Conservation (phyloP, 92 coral and sea anemone species). For the Heteractis magnifica region DNA sequence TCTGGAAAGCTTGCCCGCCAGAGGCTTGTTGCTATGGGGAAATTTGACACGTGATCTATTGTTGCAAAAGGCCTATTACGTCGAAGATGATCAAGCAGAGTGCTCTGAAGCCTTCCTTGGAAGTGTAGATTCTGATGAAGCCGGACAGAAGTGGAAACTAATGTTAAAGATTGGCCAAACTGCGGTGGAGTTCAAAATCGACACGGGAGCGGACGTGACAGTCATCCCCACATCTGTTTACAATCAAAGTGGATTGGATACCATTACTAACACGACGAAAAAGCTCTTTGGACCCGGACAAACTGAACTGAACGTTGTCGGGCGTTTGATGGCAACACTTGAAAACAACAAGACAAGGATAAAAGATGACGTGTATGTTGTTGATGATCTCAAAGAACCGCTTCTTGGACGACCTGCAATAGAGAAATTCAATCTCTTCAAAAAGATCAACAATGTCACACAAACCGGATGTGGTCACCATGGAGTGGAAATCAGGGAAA, state of each 20-base stretch:
- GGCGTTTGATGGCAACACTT: conserved; percentile 5
- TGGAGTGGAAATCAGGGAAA: not conserved
- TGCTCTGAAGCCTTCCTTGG: conserved; percentile 19
- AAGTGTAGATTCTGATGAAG: conserved; percentile 1
- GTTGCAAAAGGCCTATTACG: too few species aligned
- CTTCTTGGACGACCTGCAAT: conserved; percentile 50
- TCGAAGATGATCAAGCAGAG: conserved; percentile 20
- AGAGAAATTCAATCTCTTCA: conserved; percentile 29
- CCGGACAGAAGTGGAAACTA: conserved; percentile 34
- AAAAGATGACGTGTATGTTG: conserved; percentile 9
- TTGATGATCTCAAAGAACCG: conserved; percentile 37
- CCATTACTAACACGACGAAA: conserved; percentile 15
- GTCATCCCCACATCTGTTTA: conserved; percentile 31
- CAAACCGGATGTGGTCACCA: not conserved
- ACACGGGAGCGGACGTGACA: conserved; percentile 44
- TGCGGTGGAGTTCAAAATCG: conserved; percentile 28
- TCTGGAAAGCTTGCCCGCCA: too few species aligned
- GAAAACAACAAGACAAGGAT: not conserved
- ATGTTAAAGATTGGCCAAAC: conserved; percentile 18
- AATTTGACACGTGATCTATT: too few species aligned
- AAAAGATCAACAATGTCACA: conserved; percentile 14
- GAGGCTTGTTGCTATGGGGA: too few species aligned
- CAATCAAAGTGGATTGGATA: conserved; percentile 23
- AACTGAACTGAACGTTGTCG: conserved; percentile 23
- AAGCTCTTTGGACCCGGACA: conserved; percentile 30